phyloP scores from a whole-genome alignment of 35 echinoderm and acorn worm genomes.

The Eucidaris tribuloides region DNA sequence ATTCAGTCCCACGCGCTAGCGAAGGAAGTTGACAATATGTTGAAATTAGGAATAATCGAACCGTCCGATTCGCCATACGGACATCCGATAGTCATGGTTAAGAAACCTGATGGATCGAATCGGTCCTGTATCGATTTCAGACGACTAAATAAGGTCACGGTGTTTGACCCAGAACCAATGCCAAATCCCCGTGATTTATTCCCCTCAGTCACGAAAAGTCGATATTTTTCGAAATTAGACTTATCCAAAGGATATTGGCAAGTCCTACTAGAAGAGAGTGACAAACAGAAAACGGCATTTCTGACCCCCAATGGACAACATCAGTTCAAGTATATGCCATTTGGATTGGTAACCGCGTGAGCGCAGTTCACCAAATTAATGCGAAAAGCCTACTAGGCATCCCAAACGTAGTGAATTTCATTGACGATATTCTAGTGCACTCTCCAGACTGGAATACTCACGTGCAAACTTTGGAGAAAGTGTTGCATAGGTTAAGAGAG shows the following conservation, averaged over 20 bases:
- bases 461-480: neutral
- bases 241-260: slow-evolving; percentile 73
- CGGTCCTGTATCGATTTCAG: slow-evolving; percentile 56
- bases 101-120: slow-evolving; percentile 28
- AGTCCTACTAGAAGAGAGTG: neutral
- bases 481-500: neutral
- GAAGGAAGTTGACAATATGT: slow-evolving; percentile 38
- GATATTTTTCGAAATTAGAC: slow-evolving; percentile 61
- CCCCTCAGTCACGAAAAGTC: slow-evolving; percentile 6
- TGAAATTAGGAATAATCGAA: slow-evolving; percentile 55
- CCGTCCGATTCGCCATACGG: slow-evolving; percentile 25
- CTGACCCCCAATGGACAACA: slow-evolving; percentile 18
- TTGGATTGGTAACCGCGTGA: slow-evolving; percentile 51
- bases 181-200: slow-evolving; percentile 36
- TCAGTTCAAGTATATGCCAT: slow-evolving; percentile 54
- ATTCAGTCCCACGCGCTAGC: slow-evolving; percentile 23
- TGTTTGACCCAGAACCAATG: slow-evolving; percentile 74
- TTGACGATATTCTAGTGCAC: slow-evolving; percentile 69
- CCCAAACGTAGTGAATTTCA: slow-evolving; percentile 24
- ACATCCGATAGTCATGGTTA: slow-evolving; percentile 37
- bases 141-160: slow-evolving; percentile 44
- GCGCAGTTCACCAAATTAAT: slow-evolving; percentile 49
- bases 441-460: slow-evolving; percentile 41
- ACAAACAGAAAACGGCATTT: slow-evolving; percentile 63
- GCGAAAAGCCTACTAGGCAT: slow-evolving; percentile 31